phyloP scores from a whole-genome alignment of 2,113 vertebrate genomes.

The Indicator maculatus region DNA sequence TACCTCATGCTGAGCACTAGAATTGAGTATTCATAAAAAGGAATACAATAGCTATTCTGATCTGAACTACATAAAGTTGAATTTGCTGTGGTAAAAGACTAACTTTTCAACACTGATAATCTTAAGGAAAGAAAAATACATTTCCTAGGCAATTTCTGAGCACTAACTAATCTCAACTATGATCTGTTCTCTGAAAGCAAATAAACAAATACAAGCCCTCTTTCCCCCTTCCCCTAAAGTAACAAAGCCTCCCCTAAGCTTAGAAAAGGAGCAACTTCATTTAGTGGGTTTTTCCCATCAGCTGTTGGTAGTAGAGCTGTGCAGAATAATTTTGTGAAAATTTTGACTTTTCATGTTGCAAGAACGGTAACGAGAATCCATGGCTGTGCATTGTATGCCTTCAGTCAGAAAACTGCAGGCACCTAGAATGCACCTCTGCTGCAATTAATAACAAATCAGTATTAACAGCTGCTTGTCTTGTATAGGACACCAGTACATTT shows the following conservation, averaged over 20 bases:
- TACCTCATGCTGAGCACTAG: neutral
- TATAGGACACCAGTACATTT: neutral
- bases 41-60: neutral
- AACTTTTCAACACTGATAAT: neutral
- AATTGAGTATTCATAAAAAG: slow-evolving; percentile 2
- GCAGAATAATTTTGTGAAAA: neutral
- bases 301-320: neutral
- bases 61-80: neutral
- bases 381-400: neutral
- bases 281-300: neutral
- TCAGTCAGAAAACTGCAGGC: neutral
- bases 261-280: neutral
- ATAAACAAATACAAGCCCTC: neutral
- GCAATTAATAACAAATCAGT: neutral
- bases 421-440: neutral
- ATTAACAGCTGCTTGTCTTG: neutral
- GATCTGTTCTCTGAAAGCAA: neutral
- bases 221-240: neutral
- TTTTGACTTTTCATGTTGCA: neutral
- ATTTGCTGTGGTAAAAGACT: neutral
- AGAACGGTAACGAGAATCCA: accelerated
- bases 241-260: neutral
- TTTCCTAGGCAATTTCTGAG: neutral
- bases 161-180: neutral
- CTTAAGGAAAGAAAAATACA: neutral